Base-by-base conservation (phyloP, 2,888 invertebrate species). In the Seladonia tumulorum region DNA sequence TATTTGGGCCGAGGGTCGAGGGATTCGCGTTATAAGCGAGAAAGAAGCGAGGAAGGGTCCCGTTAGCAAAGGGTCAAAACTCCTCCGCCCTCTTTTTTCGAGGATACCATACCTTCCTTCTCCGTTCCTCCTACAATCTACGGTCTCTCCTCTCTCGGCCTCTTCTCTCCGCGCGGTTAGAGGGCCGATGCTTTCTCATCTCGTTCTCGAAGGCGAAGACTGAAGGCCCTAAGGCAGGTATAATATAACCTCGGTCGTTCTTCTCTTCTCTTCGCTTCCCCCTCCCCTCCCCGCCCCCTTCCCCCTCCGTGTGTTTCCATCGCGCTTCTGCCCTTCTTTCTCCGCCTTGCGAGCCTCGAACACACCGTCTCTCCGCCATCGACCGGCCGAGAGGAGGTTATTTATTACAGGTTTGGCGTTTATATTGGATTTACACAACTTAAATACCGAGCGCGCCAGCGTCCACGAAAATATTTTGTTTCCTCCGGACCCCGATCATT, bases 401-500 rank as follows among this genome's bases (percentile, higher is more conserved):
- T 94, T 94, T 94, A 94, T 94, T 94, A 92, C 93, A 89, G 93
- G 93, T 93, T 93, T 93, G 94, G 93, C 94, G 93, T 94, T 94
- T 94, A 94, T 94, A 94, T 94, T 94, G 94, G 94, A 94, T 94
- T 94, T 94, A 93, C 94, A 93, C 94, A 94, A 94, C 93, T 94
- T 94, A 94, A 94, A 94, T 94, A 93, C 93, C 93, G 90, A 93
- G 93, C 90, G 89, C 91, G 89, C 90, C 90, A 86, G 90, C 93
- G 93, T 93, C 93, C 92, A 94, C 94, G 94, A 93, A 94, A 94
- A 94, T 94, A 94, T 94, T 92, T 92, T 93, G 93, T 87, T 83
- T 85, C 76, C 85, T 85, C 72, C 76, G 16, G 75, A 25, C 14
- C 35, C 25, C 35, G 12, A 57, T n/a, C n/a, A 57, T n/a, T 22